Percentiles rank a stretch among this genome's conserved stretches.
Conservation (phyloP, 2,797 vertebrate species). For the Takifugu rubripes region DNA sequence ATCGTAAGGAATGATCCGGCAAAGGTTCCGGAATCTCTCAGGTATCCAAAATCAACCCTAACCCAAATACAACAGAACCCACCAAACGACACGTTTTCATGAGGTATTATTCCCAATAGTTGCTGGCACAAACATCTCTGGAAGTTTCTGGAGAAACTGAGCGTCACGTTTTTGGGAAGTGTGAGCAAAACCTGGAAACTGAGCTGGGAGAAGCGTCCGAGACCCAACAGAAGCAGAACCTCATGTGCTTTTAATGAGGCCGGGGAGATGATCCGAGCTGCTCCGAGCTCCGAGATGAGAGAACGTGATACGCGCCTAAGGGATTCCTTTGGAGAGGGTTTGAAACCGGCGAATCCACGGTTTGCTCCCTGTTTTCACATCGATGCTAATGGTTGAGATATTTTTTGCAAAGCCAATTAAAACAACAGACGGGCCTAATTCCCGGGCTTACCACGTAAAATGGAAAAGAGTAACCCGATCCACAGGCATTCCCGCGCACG, state of each 20-base stretch:
- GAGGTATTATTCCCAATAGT: conserved; percentile 19
- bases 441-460: conserved; percentile 60
- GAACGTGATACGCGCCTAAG: conserved; percentile 40
- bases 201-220: conserved; percentile 38
- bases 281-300: conserved; percentile 44
- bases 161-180: conserved; percentile 16
- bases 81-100: not conserved
- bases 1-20: not conserved
- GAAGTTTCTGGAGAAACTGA: conserved; percentile 6
- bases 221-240: conserved; percentile 14
- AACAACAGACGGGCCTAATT: conserved; percentile 58
- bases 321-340: conserved; percentile 11
- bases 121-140: not conserved
- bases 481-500: conserved; percentile 52
- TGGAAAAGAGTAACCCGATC: conserved; percentile 61
- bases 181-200: conserved; percentile 39
- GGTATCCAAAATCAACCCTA: no score
- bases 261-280: conserved; percentile 61
- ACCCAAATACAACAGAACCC: no score
- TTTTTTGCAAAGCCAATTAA: conserved; percentile 40
- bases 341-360: not conserved
- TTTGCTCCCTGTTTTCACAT: not conserved
- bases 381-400: conserved; percentile 16
- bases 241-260: conserved; percentile 75
- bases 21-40: no score